A percentile compares a stretch with the other conserved stretches of the same genome.
phyloP scores from a whole-genome alignment of 2,113 vertebrate species.

The Ellobius talpinus region DNA sequence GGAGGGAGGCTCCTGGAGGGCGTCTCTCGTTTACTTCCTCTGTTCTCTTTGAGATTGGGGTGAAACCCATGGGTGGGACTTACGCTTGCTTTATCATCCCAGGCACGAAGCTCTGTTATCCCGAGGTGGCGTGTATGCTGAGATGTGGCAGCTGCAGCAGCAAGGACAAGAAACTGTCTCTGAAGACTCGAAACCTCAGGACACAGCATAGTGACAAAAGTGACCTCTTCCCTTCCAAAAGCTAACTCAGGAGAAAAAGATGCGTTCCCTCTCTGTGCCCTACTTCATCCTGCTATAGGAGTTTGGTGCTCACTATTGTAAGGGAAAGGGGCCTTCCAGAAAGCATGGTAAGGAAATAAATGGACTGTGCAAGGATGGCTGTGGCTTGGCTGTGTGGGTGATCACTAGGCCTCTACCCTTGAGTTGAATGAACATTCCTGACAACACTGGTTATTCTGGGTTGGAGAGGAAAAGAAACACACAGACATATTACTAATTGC shows the following conservation, averaged over 20 bases:
- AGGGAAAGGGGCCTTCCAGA: background rate
- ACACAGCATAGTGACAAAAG: constrained; percentile 67
- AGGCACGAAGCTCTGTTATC: constrained; percentile 94
- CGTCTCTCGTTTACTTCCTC: background rate
- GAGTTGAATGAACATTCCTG: background rate
- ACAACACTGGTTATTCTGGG: background rate
- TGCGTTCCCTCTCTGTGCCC: background rate
- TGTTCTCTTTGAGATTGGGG: background rate
- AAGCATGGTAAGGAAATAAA: constrained; percentile 67
- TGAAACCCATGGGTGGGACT: background rate
- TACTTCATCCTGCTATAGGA: constrained; percentile 19
- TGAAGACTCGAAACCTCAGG: constrained; percentile 86
- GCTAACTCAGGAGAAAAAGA: background rate
- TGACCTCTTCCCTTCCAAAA: background rate
- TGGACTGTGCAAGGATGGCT: constrained; percentile 7
- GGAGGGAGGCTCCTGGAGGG: background rate
- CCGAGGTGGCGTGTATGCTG: constrained; percentile 91
- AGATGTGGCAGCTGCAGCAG: constrained; percentile 97
- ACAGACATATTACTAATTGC: background rate
- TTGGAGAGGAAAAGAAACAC: constrained; percentile 40
- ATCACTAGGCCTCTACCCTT: background rate
- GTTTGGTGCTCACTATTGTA: constrained; percentile 49
- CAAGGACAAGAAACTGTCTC: constrained; percentile 87
- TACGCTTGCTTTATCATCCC: background rate
- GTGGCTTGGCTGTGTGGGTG: background rate